A percentile compares a stretch with the other conserved stretches of the same genome.
Evolutionary conservation across 1,140 invertebrate genomes (phyloP).

Genomic region (Microplitis mediator): DNA sequence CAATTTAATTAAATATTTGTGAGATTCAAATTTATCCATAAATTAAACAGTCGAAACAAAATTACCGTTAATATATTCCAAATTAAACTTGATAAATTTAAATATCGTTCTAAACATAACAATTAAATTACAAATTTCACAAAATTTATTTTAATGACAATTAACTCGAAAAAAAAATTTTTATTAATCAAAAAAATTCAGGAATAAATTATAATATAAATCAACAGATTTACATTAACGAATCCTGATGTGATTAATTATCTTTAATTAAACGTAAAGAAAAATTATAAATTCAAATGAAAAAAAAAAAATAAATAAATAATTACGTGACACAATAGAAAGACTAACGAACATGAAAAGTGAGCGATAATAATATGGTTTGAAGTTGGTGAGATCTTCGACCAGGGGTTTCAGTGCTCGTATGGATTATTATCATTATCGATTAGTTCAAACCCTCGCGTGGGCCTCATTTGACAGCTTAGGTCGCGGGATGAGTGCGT

Average conservation of each 20-base stretch:
- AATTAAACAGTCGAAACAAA: too few relatives aligned
- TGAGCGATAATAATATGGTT: neutral
- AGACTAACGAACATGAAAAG: neutral
- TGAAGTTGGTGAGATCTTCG: constrained; percentile 2
- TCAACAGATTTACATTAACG: neutral
- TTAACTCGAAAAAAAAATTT: too few relatives aligned
- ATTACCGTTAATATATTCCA: too few relatives aligned
- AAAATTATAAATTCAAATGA: neutral
- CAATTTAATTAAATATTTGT: too few relatives aligned
- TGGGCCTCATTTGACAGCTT: neutral
- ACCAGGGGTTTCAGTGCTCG: constrained; percentile 6
- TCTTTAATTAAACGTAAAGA: too few relatives aligned
- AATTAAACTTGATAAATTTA: too few relatives aligned
- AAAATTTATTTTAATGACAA: too few relatives aligned
- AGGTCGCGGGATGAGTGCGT: neutral
- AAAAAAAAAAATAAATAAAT: neutral
- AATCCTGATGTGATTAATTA: too few relatives aligned
- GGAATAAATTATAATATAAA: neutral
- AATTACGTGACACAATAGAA: neutral
- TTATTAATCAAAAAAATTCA: too few relatives aligned
- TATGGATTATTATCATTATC: constrained; percentile 28
- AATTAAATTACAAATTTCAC: too few relatives aligned
- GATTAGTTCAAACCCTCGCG: constrained; percentile 13
- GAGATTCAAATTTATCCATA: too few relatives aligned
- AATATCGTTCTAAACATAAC: too few relatives aligned